These are phyloP conservation scores for Siphlonurus alternatus DNA, from an alignment of 2,888 invertebrate species.

Conservation along the genomic window DNA sequence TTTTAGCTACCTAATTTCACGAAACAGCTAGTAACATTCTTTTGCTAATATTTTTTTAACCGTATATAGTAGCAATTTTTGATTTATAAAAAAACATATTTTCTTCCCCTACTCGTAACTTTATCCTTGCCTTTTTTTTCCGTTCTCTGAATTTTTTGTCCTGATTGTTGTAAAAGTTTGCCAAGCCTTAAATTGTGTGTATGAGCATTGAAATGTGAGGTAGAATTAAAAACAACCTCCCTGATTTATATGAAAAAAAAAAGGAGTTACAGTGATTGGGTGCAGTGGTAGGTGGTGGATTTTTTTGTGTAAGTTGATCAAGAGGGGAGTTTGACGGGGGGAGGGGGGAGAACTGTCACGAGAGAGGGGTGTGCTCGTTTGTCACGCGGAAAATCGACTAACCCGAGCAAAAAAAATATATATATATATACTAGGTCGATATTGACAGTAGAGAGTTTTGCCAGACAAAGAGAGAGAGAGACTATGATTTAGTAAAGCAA, in stretches of 20 bases:
- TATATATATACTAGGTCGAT: neutral
- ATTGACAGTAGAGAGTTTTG: neutral
- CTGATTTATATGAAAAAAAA: neutral
- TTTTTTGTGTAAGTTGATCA: neutral
- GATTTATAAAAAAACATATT: no score
- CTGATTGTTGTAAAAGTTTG: no score
- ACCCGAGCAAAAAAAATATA: neutral
- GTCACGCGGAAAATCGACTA: neutral
- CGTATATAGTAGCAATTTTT: no score
- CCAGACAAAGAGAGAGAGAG: neutral
- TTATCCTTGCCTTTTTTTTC: no score
- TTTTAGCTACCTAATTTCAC: no score
- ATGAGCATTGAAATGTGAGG: neutral
- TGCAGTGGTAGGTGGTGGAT: neutral
- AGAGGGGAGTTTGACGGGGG: no score
- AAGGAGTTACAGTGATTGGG: neutral
- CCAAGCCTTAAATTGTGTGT: no score
- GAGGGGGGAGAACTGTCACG: neutral
- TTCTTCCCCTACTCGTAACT: no score
- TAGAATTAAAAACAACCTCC: neutral
- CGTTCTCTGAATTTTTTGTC: no score
- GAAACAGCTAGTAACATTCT: no score
- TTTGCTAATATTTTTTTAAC: no score
- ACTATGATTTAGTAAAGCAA: neutral
- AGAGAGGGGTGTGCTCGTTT: neutral